Percentiles rank a stretch among this genome's conserved stretches.
These are phyloP conservation scores for Bolinopsis microptera DNA, from an alignment of 37 sponge, comb jelly and placozoan species.

Conservation along the genomic window DNA sequence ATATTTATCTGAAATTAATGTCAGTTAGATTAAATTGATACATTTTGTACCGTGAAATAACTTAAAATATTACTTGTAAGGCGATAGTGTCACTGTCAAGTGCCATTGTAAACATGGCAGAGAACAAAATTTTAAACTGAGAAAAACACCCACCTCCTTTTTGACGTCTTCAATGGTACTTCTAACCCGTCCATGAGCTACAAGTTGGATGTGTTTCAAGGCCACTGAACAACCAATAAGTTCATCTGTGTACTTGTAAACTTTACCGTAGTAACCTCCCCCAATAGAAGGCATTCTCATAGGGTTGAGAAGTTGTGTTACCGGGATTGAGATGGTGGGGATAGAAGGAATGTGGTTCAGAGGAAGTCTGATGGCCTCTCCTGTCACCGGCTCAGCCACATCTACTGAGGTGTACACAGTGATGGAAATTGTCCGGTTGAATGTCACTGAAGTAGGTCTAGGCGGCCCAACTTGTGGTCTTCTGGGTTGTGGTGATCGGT, in stretches of 20 bases:
- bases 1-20: neutral
- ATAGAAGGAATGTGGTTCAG: conserved; percentile 15
- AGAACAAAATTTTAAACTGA: too few relatives aligned
- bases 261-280: neutral
- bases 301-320: neutral
- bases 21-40: neutral
- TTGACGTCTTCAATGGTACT: neutral
- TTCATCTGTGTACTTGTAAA: conserved; percentile 32
- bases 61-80: too few relatives aligned
- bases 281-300: neutral
- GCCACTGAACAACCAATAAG: neutral
- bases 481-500: neutral
- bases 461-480: neutral
- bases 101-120: too few relatives aligned
- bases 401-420: conserved; percentile 26
- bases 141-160: conserved; percentile 19
- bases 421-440: neutral
- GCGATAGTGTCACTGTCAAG: too few relatives aligned
- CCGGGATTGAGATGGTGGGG: neutral
- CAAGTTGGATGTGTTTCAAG: neutral
- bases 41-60: too few relatives aligned
- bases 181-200: neutral
- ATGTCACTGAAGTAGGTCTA: neutral
- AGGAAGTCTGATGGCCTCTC: neutral
- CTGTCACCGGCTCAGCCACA: neutral